Base-by-base conservation (phyloP, 2,113 vertebrate genomes). In the Pagrus major region DNA sequence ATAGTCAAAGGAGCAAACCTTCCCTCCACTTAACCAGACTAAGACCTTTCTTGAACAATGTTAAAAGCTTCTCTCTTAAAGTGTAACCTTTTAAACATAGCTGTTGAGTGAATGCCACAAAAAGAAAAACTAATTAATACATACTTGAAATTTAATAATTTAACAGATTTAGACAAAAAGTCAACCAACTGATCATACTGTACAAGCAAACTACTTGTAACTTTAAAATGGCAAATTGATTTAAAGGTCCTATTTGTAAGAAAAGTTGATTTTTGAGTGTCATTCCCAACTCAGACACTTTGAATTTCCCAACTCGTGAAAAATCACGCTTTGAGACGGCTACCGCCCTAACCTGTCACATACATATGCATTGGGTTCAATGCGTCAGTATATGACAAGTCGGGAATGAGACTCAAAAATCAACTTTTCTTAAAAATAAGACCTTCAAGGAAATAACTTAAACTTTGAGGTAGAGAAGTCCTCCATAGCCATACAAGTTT, bases 11-110 rank as follows among this genome's bases (percentile, higher is more conserved):
- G 42, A 78, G 80, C 81, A 82, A 72, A 71, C 69, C 42, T 37
- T 75, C 7, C 58, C n/a, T 59, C n/a, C 76, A 74, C 76, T 74
- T 64, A 76, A 71, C 70, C 74, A 88, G 87, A 87, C 89, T 88
- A 89, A 42, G 35, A 23, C 20, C 6, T 60, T 41, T 25, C 9
- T 76, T 65, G 51, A 51, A 31, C 39, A 6, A 25, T 39, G 29
- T 60, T 71, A 82, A 80, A 35, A 23, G 7, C 42, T n/a, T 84
- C 58, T 18, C 44, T 35, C 20, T 29, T 63, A 21, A 77, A 71
- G 2, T 69, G 54, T 49, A 44, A 64, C 29, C 18, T 51, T 27
- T 56, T 31, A 46, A 51, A 20, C 44, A 42, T 25, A 52, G 39
- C 6, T 41, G 25, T 23, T 70, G 6, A 46, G n/a, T 0, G 15